Evolutionary conservation across 2,888 invertebrate species (phyloP).

Genomic region (Mythimna pallens): DNA sequence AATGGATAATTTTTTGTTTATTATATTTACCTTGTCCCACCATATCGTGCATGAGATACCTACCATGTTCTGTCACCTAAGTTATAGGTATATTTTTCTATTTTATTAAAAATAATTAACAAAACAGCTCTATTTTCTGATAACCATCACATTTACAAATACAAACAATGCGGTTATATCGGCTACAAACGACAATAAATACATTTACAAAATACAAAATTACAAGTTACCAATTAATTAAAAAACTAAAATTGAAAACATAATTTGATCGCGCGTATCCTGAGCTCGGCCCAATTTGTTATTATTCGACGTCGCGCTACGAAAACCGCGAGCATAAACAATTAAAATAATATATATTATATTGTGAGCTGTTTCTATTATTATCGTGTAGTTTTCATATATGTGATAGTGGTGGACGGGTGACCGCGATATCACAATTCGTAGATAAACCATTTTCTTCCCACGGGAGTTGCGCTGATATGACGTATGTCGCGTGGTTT

Average conservation of each 20-base stretch:
- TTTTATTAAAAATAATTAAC: slow-evolving; percentile 11
- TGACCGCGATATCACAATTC: slow-evolving; percentile 76
- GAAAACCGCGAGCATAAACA: slow-evolving; percentile 84
- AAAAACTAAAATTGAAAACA: slow-evolving; percentile 77
- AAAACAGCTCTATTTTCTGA: slow-evolving; percentile 11
- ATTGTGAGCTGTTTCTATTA: slow-evolving; percentile 73
- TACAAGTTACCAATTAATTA: slow-evolving; percentile 65
- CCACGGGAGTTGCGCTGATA: slow-evolving; percentile 82
- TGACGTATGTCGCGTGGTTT: slow-evolving; percentile 38
- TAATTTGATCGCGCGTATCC: slow-evolving; percentile 78
- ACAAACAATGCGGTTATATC: slow-evolving; percentile 51
- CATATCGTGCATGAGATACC: no score
- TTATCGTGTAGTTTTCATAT: slow-evolving; percentile 77
- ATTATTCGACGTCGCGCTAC: slow-evolving; percentile 77
- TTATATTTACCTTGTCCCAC: no score
- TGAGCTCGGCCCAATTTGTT: slow-evolving; percentile 76
- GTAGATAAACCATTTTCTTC: slow-evolving; percentile 84
- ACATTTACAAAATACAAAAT: slow-evolving; percentile 59
- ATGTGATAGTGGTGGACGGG: slow-evolving; percentile 71
- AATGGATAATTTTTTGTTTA: no score
- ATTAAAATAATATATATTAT: slow-evolving; percentile 75
- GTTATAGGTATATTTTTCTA: not conserved
- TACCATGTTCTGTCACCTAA: no score
- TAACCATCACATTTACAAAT: slow-evolving; percentile 26
- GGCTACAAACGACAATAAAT: slow-evolving; percentile 53